Percentiles rank a stretch among this genome's conserved stretches.
Evolutionary conservation across 1,140 invertebrate genomes (phyloP).

Genomic region (Fopius arisanus): DNA sequence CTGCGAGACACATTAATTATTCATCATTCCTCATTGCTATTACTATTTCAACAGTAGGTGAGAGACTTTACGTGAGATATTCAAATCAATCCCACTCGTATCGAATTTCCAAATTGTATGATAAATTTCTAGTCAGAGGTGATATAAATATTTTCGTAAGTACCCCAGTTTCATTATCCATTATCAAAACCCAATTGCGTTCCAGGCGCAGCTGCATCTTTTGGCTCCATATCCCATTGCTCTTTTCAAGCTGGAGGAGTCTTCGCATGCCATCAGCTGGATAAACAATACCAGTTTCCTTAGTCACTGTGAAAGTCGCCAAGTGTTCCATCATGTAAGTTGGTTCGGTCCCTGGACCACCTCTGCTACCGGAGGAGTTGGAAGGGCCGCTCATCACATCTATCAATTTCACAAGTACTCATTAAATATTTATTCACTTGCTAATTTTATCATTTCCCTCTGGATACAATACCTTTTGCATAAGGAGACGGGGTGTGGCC

Average conservation of each 20-base stretch:
- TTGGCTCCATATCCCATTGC: slow-evolving; percentile 98
- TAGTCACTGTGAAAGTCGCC: slow-evolving; percentile 95
- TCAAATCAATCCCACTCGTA: too few relatives aligned
- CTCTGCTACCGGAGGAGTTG: slow-evolving; percentile 52
- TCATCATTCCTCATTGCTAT: background rate
- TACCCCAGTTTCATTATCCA: slow-evolving; percentile 97
- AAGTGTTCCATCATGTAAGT: slow-evolving; percentile 94
- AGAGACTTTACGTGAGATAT: too few relatives aligned
- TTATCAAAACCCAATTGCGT: slow-evolving; percentile 88
- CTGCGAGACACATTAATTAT: slow-evolving; percentile 65
- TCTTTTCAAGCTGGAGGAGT: slow-evolving; percentile 94
- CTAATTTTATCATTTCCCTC: background rate
- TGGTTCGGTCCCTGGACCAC: slow-evolving; percentile 69
- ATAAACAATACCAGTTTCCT: slow-evolving; percentile 86
- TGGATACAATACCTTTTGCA: slow-evolving; percentile 46
- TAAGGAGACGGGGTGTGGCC: slow-evolving; percentile 51
- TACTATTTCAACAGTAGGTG: too few relatives aligned
- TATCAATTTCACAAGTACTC: slow-evolving; percentile 35
- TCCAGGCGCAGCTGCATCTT: slow-evolving; percentile 94
- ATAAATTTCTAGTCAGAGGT: too few relatives aligned
- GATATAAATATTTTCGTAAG: too few relatives aligned
- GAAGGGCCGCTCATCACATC: slow-evolving; percentile 50
- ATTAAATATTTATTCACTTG: background rate
- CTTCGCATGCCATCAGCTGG: slow-evolving; percentile 95
- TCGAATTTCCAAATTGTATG: too few relatives aligned